Percentiles rank a stretch among this genome's conserved stretches.
phyloP scores from a whole-genome alignment of 2,113 vertebrate genomes.

The Lasiurus cinereus region DNA sequence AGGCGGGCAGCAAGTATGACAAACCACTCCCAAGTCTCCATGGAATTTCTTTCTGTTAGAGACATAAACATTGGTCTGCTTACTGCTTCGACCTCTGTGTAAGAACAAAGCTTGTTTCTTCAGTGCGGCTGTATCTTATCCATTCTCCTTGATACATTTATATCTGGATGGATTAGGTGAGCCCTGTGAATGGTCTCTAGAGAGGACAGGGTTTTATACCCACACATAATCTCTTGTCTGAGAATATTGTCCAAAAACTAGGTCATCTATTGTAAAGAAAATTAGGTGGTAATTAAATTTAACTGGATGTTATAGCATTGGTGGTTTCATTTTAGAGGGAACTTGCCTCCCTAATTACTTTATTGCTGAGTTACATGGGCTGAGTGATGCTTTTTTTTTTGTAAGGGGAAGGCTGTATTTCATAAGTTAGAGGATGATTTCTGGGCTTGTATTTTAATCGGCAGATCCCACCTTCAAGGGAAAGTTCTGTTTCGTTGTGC shows the following conservation, averaged over 20 bases:
- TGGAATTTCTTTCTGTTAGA: conserved; percentile 43
- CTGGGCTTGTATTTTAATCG: conserved; percentile 52
- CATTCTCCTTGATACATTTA: not conserved
- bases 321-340: conserved; percentile 69
- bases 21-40: not conserved
- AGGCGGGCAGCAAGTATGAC: not conserved
- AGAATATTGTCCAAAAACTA: conserved; percentile 80
- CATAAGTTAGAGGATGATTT: conserved; percentile 67
- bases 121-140: conserved; percentile 16
- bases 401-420: conserved; percentile 35
- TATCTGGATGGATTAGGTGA: conserved; percentile 63
- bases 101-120: not conserved
- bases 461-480: not conserved
- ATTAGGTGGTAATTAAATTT: conserved; percentile 82
- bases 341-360: conserved; percentile 63
- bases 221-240: conserved; percentile 68
- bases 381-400: not conserved
- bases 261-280: conserved; percentile 82
- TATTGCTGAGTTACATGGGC: conserved; percentile 63
- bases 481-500: not conserved
- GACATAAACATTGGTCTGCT: not conserved
- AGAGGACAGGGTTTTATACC: conserved; percentile 66
- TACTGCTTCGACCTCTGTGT: conserved; percentile 58
- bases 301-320: conserved; percentile 71
- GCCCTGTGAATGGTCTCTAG: conserved; percentile 67